These are phyloP conservation scores for Embidobia sp. DNA, from an alignment of 2,888 invertebrate genomes.

Conservation along the genomic window DNA sequence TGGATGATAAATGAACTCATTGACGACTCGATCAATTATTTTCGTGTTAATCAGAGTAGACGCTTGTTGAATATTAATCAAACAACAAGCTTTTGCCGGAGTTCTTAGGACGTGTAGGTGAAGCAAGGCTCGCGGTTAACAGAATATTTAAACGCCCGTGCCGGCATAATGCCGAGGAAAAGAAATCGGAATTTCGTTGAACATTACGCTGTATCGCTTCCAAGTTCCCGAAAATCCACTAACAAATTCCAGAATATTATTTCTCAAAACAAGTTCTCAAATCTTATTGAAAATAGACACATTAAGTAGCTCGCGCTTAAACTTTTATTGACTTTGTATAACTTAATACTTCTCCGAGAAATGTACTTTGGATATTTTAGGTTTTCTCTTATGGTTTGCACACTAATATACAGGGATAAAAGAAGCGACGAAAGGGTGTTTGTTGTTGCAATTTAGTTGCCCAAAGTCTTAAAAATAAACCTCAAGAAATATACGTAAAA, in stretches of 20 bases:
- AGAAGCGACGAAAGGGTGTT: too few species aligned
- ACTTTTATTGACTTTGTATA: constrained; percentile 20
- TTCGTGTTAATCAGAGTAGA: too few species aligned
- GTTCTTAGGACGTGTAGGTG: too few species aligned
- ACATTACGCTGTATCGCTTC: background rate
- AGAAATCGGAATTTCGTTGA: background rate
- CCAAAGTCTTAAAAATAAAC: too few species aligned
- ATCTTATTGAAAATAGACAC: constrained; percentile 17
- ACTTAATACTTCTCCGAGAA: background rate
- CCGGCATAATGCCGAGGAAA: background rate
- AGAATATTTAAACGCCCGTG: background rate
- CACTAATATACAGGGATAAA: background rate
- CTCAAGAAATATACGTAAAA: too few species aligned
- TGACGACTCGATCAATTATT: too few species aligned
- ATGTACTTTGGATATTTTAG: constrained; percentile 4
- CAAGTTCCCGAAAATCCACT: background rate
- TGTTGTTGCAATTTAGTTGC: too few species aligned
- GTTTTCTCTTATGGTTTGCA: background rate
- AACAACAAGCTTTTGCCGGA: too few species aligned
- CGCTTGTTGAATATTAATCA: too few species aligned
- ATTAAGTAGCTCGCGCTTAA: constrained; percentile 10
- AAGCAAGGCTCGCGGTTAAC: too few species aligned
- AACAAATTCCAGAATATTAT: constrained; percentile 7
- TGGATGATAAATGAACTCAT: too few species aligned
- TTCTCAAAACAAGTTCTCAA: constrained; percentile 27